These are phyloP conservation scores for Caenorhabditis sp. DNA, from an alignment of 2,888 invertebrate species.

Conservation along the genomic window DNA sequence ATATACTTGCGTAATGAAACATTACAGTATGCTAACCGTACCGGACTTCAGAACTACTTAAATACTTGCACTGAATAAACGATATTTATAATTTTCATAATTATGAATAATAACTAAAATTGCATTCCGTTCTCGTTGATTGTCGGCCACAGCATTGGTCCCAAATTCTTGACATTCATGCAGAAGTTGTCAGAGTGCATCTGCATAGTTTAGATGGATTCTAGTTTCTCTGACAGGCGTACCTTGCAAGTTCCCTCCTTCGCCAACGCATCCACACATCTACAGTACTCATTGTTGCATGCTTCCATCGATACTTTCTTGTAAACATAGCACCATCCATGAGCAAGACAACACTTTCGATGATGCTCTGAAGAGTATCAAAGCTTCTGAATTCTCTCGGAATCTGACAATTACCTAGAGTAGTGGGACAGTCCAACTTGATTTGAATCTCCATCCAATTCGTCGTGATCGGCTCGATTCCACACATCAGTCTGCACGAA, in stretches of 20 bases:
- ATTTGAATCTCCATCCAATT: conserved; percentile 63
- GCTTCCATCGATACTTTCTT: conserved; percentile 52
- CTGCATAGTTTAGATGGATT: conserved; percentile 37
- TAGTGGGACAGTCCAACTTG: conserved; percentile 57
- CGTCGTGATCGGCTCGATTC: conserved; percentile 57
- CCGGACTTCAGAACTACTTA: too few relatives aligned
- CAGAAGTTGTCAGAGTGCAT: conserved; percentile 64
- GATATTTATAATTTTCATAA: too few relatives aligned
- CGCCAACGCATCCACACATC: conserved; percentile 49
- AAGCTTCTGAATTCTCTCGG: not conserved
- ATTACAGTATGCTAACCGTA: too few relatives aligned
- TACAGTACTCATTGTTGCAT: conserved; percentile 62
- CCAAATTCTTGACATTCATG: conserved; percentile 57
- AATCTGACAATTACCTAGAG: conserved; percentile 31
- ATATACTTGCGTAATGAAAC: too few relatives aligned
- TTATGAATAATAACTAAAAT: conserved; percentile 19
- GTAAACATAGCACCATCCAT: conserved; percentile 62
- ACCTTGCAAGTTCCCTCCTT: conserved; percentile 61
- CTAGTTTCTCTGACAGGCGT: too few relatives aligned
- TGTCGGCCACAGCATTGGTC: conserved; percentile 57
- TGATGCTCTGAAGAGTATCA: conserved; percentile 38
- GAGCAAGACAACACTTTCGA: conserved; percentile 54
- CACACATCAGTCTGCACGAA: conserved; percentile 57
- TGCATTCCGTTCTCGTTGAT: conserved; percentile 59
- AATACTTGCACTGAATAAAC: too few relatives aligned